A percentile compares a stretch with the other conserved stretches of the same genome.
Conservation (phyloP, 2,888 invertebrate species). For the Idaea biselata region DNA sequence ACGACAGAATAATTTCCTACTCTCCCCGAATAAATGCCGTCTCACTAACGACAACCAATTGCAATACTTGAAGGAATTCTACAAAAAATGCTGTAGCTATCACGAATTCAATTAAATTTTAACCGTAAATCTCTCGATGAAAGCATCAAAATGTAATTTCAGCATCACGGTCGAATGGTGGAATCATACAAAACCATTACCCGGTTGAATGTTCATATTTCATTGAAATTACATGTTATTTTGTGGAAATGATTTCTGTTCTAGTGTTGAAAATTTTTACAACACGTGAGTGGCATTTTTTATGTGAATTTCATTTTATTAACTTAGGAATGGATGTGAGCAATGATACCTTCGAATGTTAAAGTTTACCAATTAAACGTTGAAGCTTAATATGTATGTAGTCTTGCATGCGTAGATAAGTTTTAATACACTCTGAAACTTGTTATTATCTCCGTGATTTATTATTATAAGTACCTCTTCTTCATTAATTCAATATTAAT, state of each 20-base stretch:
- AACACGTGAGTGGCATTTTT: conserved; percentile 23
- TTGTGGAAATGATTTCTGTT: conserved; percentile 25
- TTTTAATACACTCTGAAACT: background rate
- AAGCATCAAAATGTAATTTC: conserved; percentile 51
- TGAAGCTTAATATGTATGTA: background rate
- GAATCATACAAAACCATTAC: conserved; percentile 32
- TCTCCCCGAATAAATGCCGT: conserved; percentile 41
- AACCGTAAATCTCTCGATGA: conserved; percentile 44
- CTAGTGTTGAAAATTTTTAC: conserved; percentile 18
- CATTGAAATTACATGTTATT: conserved; percentile 14
- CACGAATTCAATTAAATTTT: conserved; percentile 53
- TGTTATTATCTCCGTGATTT: background rate
- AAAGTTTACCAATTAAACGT: background rate
- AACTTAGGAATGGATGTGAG: background rate
- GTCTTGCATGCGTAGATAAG: background rate
- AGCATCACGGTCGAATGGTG: conserved; percentile 33
- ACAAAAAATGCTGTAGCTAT: conserved; percentile 39
- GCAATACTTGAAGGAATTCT: conserved; percentile 30
- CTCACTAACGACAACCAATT: conserved; percentile 39
- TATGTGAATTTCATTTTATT: conserved; percentile 2
- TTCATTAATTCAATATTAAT: background rate
- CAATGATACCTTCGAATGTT: background rate
- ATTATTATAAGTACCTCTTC: background rate
- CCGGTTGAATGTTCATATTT: conserved; percentile 14
- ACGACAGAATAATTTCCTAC: conserved; percentile 47